Evolutionary conservation across 2,888 invertebrate species (phyloP).

Genomic region (Muschampia plurimacula): DNA sequence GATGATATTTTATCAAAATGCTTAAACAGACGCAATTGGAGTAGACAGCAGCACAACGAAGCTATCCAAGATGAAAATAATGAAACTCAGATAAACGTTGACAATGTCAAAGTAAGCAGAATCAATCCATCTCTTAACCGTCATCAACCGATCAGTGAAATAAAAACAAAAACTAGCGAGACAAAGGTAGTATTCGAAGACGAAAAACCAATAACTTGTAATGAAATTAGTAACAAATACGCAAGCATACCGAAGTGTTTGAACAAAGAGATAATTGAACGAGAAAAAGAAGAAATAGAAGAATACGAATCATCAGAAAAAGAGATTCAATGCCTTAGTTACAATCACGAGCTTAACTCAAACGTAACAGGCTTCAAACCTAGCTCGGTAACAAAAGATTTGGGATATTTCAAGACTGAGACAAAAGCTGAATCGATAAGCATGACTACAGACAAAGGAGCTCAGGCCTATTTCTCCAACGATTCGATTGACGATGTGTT

Average conservation of each 20-base stretch:
- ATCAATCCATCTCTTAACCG: neutral
- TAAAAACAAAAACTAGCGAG: constrained; percentile 41
- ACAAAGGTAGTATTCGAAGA: constrained; percentile 57
- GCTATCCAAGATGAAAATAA: constrained; percentile 47
- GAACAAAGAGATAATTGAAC: constrained; percentile 39
- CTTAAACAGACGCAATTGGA: constrained; percentile 72
- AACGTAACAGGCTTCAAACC: constrained; percentile 43
- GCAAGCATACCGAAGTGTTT: constrained; percentile 24
- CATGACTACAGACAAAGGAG: constrained; percentile 63
- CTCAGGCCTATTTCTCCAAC: constrained; percentile 69
- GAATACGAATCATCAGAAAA: constrained; percentile 58
- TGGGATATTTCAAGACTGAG: constrained; percentile 42
- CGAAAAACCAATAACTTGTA: constrained; percentile 42
- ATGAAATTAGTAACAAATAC: constrained; percentile 22
- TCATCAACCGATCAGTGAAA: neutral
- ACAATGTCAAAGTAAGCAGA: constrained; percentile 20
- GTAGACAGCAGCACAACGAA: constrained; percentile 55
- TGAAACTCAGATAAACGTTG: constrained; percentile 23
- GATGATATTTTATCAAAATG: constrained; percentile 78
- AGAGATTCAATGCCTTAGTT: constrained; percentile 64
- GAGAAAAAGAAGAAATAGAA: constrained; percentile 41
- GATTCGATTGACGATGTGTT: constrained; percentile 74
- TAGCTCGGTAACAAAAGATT: constrained; percentile 37
- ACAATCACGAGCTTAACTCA: constrained; percentile 50
- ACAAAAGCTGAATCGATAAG: constrained; percentile 47